phyloP scores from a whole-genome alignment of 2,113 vertebrate genomes.

The Xenopus laevis region DNA sequence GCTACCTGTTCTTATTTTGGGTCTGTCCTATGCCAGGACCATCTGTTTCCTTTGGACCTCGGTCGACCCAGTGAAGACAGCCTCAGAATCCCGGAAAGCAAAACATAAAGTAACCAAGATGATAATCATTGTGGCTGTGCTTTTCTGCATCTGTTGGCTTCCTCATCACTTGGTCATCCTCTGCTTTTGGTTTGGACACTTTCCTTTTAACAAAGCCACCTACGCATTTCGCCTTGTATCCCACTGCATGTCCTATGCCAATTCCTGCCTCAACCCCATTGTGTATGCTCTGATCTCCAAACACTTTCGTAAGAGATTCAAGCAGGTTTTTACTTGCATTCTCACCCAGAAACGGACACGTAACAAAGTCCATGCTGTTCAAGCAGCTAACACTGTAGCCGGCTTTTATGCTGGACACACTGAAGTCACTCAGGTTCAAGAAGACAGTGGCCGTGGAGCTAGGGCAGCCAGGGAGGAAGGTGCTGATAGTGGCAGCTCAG shows the following conservation, averaged over 20 bases:
- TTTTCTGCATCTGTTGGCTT: slow-evolving; percentile 76
- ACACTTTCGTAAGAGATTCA: slow-evolving; percentile 72
- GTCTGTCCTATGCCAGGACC: slow-evolving; percentile 66
- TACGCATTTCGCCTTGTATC: slow-evolving; percentile 69
- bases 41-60: slow-evolving; percentile 73
- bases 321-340: slow-evolving; percentile 66
- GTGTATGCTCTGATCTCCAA: slow-evolving; percentile 75
- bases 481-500: slow-evolving; percentile 14
- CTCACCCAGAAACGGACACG: slow-evolving; percentile 53
- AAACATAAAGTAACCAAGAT: slow-evolving; percentile 71
- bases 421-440: slow-evolving; percentile 47
- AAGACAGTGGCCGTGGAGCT: slow-evolving; percentile 37
- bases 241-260: slow-evolving; percentile 74
- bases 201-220: slow-evolving; percentile 69
- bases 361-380: slow-evolving; percentile 50
- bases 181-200: slow-evolving; percentile 75
- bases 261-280: slow-evolving; percentile 77
- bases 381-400: slow-evolving; percentile 39
- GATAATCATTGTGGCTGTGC: slow-evolving; percentile 70
- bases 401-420: slow-evolving; percentile 47
- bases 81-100: slow-evolving; percentile 60
- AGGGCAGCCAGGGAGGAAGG: slow-evolving; percentile 32
- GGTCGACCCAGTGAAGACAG: slow-evolving; percentile 67
- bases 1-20: slow-evolving; percentile 64
- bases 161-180: slow-evolving; percentile 74